A percentile compares a stretch with the other conserved stretches of the same genome.
Evolutionary conservation across 2,797 vertebrate species (phyloP).

Genomic region (Pseudocheirus occidentalis): DNA sequence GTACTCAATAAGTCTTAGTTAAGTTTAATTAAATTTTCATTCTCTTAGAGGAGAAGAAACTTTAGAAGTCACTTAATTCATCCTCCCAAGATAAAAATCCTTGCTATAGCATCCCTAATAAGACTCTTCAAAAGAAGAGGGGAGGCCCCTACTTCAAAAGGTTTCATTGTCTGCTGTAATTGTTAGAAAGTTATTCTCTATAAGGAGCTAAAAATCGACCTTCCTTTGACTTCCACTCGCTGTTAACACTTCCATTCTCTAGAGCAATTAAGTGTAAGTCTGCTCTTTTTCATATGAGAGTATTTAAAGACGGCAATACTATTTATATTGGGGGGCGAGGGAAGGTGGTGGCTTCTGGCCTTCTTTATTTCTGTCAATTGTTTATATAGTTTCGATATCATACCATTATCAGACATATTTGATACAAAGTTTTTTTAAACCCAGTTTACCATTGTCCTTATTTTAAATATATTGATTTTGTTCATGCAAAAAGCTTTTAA

Average conservation of each 20-base stretch:
- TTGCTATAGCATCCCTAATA: not conserved
- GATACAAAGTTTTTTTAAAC: slow-evolving; percentile 1
- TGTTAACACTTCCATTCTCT: not conserved
- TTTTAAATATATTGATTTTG: slow-evolving; percentile 10
- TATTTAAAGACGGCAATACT: not conserved
- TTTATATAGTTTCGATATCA: not conserved
- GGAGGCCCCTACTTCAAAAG: not conserved
- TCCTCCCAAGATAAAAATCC: not conserved
- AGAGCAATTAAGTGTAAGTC: not conserved
- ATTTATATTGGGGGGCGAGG: not conserved
- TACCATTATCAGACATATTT: not conserved
- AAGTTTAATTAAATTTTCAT: not conserved
- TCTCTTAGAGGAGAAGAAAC: slow-evolving; percentile 1
- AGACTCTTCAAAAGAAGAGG: not conserved
- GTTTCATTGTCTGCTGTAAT: not conserved
- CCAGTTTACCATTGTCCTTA: not conserved
- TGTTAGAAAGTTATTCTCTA: rapidly evolving
- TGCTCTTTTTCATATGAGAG: rapidly evolving
- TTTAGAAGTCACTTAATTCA: slow-evolving; percentile 45
- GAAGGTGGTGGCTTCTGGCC: no score
- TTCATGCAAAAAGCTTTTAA: not conserved
- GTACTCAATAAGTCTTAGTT: not conserved
- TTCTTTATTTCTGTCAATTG: not conserved
- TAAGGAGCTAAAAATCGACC: not conserved
- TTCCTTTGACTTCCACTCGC: not conserved